These are phyloP conservation scores for Oryzaephilus surinamensis DNA, from an alignment of 1,140 invertebrate species.

Conservation along the genomic window DNA sequence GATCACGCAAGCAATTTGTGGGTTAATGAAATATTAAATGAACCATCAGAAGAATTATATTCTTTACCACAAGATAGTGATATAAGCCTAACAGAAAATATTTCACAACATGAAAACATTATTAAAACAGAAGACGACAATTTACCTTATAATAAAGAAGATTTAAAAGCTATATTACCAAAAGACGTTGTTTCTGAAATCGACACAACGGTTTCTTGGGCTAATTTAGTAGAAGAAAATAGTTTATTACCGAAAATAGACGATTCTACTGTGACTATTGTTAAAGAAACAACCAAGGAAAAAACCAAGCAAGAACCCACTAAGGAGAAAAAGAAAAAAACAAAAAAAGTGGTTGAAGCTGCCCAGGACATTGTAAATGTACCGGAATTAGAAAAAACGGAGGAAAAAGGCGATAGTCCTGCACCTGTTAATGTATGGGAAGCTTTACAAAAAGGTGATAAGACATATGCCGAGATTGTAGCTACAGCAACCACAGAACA, in stretches of 20 bases:
- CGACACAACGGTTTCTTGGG: too few relatives aligned
- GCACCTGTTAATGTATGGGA: conserved; percentile 32
- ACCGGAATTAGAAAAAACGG: conserved; percentile 3
- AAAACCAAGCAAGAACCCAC: conserved; percentile 8
- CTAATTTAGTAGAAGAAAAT: too few relatives aligned
- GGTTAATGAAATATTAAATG: conserved; percentile 25
- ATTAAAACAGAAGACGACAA: too few relatives aligned
- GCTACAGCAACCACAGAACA: conserved; percentile 10
- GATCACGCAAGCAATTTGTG: conserved; percentile 25
- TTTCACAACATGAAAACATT: too few relatives aligned
- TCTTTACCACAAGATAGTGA: too few relatives aligned
- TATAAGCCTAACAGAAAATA: too few relatives aligned
- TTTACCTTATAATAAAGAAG: too few relatives aligned
- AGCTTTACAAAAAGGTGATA: conserved; percentile 35
- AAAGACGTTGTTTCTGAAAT: conserved; percentile 19
- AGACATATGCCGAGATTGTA: conserved; percentile 43
- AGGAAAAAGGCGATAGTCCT: conserved; percentile 1
- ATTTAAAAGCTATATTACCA: conserved; percentile 18
- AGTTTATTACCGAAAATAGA: too few relatives aligned
- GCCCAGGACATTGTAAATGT: too few relatives aligned
- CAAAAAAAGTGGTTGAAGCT: conserved; percentile 15
- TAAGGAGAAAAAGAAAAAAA: conserved; percentile 12
- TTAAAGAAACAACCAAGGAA: too few relatives aligned
- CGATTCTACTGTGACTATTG: too few relatives aligned
- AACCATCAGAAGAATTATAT: conserved; percentile 12